These are phyloP conservation scores for Gephyroberyx darwinii DNA, from an alignment of 2,797 vertebrate species.

Conservation along the genomic window DNA sequence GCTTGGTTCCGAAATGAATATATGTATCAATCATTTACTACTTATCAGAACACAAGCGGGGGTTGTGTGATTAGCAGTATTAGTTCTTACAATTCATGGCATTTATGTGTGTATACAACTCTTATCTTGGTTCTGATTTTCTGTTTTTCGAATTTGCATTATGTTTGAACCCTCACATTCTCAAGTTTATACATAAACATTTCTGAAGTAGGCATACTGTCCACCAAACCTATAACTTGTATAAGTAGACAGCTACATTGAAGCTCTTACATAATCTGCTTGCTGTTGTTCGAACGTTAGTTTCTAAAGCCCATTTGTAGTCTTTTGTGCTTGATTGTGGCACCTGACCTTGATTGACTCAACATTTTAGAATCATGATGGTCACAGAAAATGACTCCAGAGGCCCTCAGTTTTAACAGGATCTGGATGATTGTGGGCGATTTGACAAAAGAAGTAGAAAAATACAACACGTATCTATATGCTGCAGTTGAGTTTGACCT, in stretches of 20 bases:
- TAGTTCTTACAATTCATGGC: background rate
- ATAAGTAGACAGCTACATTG: no score
- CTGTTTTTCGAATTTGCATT: background rate
- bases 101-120: constrained; percentile 22
- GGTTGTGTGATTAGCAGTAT: background rate
- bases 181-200: background rate
- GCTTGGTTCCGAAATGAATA: background rate
- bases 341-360: constrained; percentile 28
- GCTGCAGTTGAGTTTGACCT: background rate
- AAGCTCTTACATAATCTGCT: background rate
- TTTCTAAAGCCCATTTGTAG: background rate
- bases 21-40: background rate
- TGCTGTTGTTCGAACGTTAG: background rate
- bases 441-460: background rate
- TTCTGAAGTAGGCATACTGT: background rate
- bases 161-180: constrained; percentile 22
- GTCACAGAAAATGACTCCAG: background rate
- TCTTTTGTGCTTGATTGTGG: background rate
- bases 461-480: background rate
- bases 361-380: background rate
- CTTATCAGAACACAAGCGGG: constrained; percentile 6
- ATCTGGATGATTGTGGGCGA: background rate
- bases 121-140: constrained; percentile 24
- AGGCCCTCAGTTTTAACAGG: background rate
- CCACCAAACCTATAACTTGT: background rate